Conservation (phyloP, 2,113 vertebrate genomes). For the Amphiprion ocellaris region DNA sequence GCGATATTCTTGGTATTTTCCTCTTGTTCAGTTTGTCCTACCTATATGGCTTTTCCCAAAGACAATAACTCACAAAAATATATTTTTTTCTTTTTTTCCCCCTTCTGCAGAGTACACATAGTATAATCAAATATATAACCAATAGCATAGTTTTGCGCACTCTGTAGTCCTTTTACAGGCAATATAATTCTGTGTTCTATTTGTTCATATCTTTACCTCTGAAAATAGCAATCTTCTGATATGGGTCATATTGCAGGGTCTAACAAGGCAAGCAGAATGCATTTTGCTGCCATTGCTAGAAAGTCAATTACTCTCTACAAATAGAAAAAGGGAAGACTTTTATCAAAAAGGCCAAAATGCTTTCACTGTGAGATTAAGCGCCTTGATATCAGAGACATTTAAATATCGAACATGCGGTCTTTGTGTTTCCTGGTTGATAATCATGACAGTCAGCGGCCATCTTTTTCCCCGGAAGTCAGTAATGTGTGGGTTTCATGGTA, state of each 20-base stretch:
- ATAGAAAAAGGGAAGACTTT: constrained; percentile 4
- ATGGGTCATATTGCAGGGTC: constrained; percentile 2
- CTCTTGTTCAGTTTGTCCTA: neutral
- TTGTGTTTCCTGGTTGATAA: constrained; percentile 12
- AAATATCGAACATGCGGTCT: neutral
- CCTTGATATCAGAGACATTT: constrained; percentile 18
- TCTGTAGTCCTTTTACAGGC: neutral
- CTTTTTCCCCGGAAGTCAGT: neutral
- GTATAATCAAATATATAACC: no score
- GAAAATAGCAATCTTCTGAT: constrained; percentile 25
- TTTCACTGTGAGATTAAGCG: constrained; percentile 11
- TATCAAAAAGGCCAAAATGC: constrained; percentile 12
- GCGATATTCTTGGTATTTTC: no score
- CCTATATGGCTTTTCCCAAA: neutral
- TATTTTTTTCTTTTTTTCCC: neutral
- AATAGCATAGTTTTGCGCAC: neutral
- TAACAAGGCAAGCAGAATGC: constrained; percentile 30
- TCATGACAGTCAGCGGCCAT: neutral
- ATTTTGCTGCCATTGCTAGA: constrained; percentile 5
- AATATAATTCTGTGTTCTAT: neutral
- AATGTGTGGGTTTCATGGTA: constrained; percentile 1
- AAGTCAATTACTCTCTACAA: constrained; percentile 39
- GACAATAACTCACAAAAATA: neutral
- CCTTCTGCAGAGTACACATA: neutral
- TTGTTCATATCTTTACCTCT: constrained; percentile 18